These are phyloP conservation scores for Physocephala rufipes DNA, from an alignment of 2,888 invertebrate genomes.

Conservation along the genomic window DNA sequence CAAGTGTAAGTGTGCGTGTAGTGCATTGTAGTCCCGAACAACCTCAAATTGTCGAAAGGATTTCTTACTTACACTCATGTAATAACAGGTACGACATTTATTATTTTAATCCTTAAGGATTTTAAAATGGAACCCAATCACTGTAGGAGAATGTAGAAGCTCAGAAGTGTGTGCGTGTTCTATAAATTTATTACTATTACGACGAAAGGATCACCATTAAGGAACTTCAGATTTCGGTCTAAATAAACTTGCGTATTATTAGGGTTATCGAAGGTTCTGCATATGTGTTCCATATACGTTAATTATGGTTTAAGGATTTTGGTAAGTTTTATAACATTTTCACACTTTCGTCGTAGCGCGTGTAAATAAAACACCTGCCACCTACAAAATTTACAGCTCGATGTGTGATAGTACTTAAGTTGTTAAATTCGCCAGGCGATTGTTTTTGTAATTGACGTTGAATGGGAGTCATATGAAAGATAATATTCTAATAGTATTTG, in stretches of 20 bases:
- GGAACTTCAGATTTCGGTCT: conserved; percentile 30
- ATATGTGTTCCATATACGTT: neutral
- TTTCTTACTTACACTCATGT: conserved; percentile 13
- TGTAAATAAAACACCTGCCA: neutral
- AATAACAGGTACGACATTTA: conserved; percentile 25
- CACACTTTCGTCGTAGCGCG: neutral
- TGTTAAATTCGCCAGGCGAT: too few species aligned
- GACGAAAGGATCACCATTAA: neutral
- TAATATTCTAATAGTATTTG: too few species aligned
- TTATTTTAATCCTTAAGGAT: conserved; percentile 34
- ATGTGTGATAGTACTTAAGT: too few species aligned
- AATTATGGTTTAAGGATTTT: conserved; percentile 6
- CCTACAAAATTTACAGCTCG: too few species aligned
- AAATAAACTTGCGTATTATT: neutral
- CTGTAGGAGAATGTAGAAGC: neutral
- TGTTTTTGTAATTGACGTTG: too few species aligned
- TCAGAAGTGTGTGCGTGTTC: neutral
- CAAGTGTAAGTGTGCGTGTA: conserved; percentile 12
- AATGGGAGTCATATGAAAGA: too few species aligned
- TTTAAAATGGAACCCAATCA: conserved; percentile 27
- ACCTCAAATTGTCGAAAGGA: neutral
- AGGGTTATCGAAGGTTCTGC: neutral
- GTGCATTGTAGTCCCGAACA: conserved; percentile 19
- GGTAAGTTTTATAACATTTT: neutral
- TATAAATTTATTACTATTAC: neutral